Evolutionary conservation across 2,888 invertebrate species (phyloP), one percentile per base, ranked within the genome.

Genomic region (Incurvaria masculella): DNA sequence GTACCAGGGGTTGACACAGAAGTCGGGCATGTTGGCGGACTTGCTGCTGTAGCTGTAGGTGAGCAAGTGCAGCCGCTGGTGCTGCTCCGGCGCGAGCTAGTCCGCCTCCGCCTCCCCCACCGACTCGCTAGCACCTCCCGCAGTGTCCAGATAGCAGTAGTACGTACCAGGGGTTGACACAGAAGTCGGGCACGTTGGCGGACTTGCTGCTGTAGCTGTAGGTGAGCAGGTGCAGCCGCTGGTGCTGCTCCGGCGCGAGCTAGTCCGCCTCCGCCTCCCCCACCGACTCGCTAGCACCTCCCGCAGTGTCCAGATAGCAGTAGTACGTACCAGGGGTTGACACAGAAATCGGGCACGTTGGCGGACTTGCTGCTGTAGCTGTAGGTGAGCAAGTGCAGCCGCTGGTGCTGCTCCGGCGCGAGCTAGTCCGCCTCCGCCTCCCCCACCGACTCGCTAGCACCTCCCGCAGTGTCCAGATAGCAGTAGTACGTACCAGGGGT

Each of bases 1-100:
- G 73, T 61, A 89, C 90, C 92, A 91, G 0, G 95, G 95, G 61
- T 90, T 89, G 1, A 94, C 91, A 65, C 96, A 96, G 64, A 93
- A 94, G 49, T 88, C 88, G 0, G 94, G 93, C 2, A 90, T 87
- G 60, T 93, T 91, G 26, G 83, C 79, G 0, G 89, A 89, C 59
- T 81, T 81, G 51, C 82, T 82, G 53, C 90, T 88, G 63, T 86
- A 93, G 63, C 94, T 95, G 64, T 94, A 97, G 63, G 97, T 90
- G 48, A 97, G 76, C 27, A 98, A 89, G 4, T 92, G 87, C 44
- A 98, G 74, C 44, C 88, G 81, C 72, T 98, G 97, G 63, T 94
- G 94, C 65, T 88, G 88, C 52, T 82, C 83, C 0, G 91, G 87
- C 57, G 91, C 88, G 19, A 94, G 70, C 1, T 91, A 90, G 65